A percentile compares a stretch with the other conserved stretches of the same genome.
phyloP scores from a whole-genome alignment of 1,140 invertebrate genomes.

The Araneus ventricosus region DNA sequence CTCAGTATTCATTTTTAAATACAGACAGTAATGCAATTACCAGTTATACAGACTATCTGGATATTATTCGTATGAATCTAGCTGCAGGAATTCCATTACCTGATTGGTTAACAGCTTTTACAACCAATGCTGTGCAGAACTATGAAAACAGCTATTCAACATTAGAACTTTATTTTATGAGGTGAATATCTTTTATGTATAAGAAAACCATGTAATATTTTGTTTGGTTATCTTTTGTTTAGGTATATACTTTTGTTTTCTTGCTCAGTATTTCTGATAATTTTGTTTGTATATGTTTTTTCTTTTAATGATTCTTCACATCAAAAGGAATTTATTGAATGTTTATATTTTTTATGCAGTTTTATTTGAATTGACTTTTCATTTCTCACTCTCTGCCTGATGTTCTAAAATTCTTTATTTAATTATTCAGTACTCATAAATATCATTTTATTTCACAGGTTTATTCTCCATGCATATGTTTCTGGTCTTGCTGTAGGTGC shows the following conservation, averaged over 20 bases:
- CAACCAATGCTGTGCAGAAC: not conserved
- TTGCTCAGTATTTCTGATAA: too few species aligned
- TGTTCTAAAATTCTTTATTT: too few species aligned
- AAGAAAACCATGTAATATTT: too few species aligned
- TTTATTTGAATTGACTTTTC: too few species aligned
- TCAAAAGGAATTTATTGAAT: too few species aligned
- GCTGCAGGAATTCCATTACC: constrained; percentile 41
- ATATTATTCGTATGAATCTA: constrained; percentile 38
- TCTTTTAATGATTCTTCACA: too few species aligned
- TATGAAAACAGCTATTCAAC: constrained; percentile 57
- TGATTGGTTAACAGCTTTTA: constrained; percentile 47
- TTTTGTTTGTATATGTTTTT: too few species aligned
- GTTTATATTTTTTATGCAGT: too few species aligned
- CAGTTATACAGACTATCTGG: constrained; percentile 48
- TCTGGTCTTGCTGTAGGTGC: constrained; percentile 45
- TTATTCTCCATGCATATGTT: constrained; percentile 58
- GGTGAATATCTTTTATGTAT: constrained; percentile 23
- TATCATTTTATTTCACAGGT: constrained; percentile 40
- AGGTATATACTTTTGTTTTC: too few species aligned
- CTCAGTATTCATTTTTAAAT: constrained; percentile 57
- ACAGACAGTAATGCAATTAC: constrained; percentile 11
- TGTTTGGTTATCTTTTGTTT: too few species aligned
- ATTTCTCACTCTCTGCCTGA: too few species aligned
- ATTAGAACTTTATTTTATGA: constrained; percentile 55
- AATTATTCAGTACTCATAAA: not conserved